Conservation (phyloP, 2,113 vertebrate species). For the Tichodroma muraria region DNA sequence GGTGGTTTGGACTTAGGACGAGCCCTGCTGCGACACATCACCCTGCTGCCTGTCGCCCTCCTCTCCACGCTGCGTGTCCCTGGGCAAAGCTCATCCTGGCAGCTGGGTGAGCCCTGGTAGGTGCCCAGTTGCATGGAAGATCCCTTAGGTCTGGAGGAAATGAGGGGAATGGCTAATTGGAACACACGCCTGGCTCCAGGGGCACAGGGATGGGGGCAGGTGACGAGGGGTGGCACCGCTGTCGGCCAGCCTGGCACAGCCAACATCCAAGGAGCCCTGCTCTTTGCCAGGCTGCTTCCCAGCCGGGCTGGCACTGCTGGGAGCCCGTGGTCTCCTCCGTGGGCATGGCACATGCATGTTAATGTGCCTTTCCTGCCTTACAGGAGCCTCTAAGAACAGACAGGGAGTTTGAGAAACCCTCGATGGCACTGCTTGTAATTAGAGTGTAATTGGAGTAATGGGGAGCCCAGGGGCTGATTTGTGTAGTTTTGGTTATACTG, state of each 20-base stretch:
- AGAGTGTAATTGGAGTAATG: slow-evolving; percentile 66
- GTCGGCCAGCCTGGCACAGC: neutral
- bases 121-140: rapidly evolving
- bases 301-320: neutral
- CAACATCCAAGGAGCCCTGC: neutral
- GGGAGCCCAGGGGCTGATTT: slow-evolving; percentile 51
- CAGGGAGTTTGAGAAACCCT: slow-evolving; percentile 51
- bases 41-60: neutral
- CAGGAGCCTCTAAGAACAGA: slow-evolving; percentile 56
- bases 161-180: rapidly evolving
- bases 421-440: slow-evolving; percentile 61
- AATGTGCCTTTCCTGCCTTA: slow-evolving; percentile 39
- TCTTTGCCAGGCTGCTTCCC: neutral
- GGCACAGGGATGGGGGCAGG: neutral
- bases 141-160: neutral
- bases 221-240: rapidly evolving
- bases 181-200: rapidly evolving
- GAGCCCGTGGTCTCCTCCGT: neutral
- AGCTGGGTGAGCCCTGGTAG: rapidly evolving
- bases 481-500: slow-evolving; percentile 11
- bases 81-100: neutral
- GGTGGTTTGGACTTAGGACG: neutral
- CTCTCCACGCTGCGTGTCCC: rapidly evolving
- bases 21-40: neutral
- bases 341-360: neutral